These are phyloP conservation scores for Standfussiana lucernea DNA, from an alignment of 2,888 invertebrate genomes.

Conservation along the genomic window DNA sequence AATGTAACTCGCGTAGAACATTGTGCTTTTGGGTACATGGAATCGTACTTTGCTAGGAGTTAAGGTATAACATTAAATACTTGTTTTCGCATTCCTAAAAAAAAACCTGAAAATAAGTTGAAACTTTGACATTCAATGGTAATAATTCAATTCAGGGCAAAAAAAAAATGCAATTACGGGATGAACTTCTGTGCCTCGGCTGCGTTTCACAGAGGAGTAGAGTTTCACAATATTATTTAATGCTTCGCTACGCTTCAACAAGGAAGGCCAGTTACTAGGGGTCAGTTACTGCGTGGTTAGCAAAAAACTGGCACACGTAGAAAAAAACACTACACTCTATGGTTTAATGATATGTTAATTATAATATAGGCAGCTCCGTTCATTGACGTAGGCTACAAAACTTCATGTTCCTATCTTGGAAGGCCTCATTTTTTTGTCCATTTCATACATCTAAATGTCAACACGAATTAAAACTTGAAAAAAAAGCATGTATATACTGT, in stretches of 20 bases:
- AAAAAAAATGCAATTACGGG: background rate
- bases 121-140: background rate
- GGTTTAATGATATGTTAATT: background rate
- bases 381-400: background rate
- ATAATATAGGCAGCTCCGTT: background rate
- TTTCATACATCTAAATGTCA: background rate
- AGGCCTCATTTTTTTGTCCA: background rate
- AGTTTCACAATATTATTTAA: slow-evolving; percentile 14
- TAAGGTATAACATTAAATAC: background rate
- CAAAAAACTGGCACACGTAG: slow-evolving; percentile 1
- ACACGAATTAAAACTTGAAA: background rate
- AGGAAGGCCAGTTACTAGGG: slow-evolving; percentile 11
- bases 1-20: background rate
- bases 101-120: background rate
- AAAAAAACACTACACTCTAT: background rate
- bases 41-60: background rate
- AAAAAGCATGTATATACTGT: background rate
- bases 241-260: background rate
- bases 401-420: slow-evolving; percentile 4
- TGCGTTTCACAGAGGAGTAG: background rate
- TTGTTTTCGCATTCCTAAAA: background rate
- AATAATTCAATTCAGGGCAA: no score
- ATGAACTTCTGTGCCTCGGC: background rate
- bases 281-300: slow-evolving; percentile 3
- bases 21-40: background rate